Percentiles rank a stretch among this genome's conserved stretches.
Conservation (phyloP, 2,888 invertebrate species). For the Brachycybe producta region DNA sequence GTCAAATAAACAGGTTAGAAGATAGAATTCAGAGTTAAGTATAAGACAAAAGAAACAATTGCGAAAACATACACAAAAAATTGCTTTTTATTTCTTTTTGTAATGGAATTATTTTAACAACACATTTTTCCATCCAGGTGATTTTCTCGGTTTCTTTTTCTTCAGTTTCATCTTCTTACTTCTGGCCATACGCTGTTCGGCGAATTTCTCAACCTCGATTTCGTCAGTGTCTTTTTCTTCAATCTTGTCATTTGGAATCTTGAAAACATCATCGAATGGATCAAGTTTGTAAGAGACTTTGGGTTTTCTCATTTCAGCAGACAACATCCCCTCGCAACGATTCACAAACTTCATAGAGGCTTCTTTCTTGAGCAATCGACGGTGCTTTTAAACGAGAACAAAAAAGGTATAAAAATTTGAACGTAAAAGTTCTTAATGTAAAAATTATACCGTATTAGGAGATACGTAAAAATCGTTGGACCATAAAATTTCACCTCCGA, state of each 20-base stretch:
- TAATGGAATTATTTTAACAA: no score
- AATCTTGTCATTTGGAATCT: conserved; percentile 19
- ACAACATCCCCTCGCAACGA: conserved; percentile 64
- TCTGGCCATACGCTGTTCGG: no score
- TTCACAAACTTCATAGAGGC: conserved; percentile 64
- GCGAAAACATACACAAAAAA: no score
- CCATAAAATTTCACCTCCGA: conserved; percentile 83
- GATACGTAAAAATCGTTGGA: conserved; percentile 83
- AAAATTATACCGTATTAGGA: conserved; percentile 54
- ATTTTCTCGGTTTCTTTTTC: no score
- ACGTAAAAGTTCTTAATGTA: conserved; percentile 11
- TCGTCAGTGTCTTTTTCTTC: neutral
- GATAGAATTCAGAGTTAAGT: no score
- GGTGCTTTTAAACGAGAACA: conserved; percentile 43
- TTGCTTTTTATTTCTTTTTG: no score
- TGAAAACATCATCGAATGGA: conserved; percentile 35
- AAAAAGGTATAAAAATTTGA: no score
- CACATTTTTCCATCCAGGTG: no score
- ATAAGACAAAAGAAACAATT: no score
- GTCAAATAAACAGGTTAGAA: no score
- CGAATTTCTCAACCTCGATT: neutral
- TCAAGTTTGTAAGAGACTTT: conserved; percentile 54
- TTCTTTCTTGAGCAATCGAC: conserved; percentile 53
- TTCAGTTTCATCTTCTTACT: no score
- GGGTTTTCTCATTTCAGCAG: conserved; percentile 57